These are phyloP conservation scores for Octonoba sinensis DNA, from an alignment of 2,888 invertebrate genomes.

Conservation along the genomic window DNA sequence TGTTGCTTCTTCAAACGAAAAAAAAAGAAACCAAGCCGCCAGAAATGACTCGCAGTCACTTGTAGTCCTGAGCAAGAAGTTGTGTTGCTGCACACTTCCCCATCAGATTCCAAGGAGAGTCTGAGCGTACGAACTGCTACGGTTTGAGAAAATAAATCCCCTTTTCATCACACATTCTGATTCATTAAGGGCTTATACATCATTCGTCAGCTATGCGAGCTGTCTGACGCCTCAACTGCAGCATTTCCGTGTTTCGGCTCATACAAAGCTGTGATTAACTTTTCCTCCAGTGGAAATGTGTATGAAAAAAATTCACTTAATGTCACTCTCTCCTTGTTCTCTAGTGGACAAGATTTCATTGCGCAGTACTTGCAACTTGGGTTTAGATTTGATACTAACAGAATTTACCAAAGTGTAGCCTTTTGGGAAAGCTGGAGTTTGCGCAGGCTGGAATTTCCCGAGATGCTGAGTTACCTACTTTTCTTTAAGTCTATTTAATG, in stretches of 20 bases:
- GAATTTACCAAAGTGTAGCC: conserved; percentile 62
- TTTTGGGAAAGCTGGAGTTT: conserved; percentile 45
- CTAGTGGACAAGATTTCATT: conserved; percentile 37
- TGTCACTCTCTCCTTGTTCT: conserved; percentile 57
- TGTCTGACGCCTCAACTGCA: conserved; percentile 9
- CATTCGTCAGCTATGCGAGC: conserved; percentile 24
- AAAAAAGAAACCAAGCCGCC: conserved; percentile 88
- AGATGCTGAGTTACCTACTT: conserved; percentile 11
- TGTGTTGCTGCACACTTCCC: conserved; percentile 64
- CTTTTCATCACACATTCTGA: conserved; percentile 40
- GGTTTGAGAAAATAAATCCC: conserved; percentile 44
- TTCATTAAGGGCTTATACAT: conserved; percentile 35
- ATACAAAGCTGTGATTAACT: conserved; percentile 62
- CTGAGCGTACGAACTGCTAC: conserved; percentile 63
- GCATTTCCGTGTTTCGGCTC: conserved; percentile 41
- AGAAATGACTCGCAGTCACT: conserved; percentile 65
- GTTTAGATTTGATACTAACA: conserved; percentile 64
- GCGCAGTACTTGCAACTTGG: conserved; percentile 54
- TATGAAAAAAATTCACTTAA: conserved; percentile 31
- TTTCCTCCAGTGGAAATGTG: conserved; percentile 25
- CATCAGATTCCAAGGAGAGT: conserved; percentile 64
- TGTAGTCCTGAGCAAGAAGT: conserved; percentile 65
- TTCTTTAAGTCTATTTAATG: conserved; percentile 9
- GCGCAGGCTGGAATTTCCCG: conserved; percentile 20
- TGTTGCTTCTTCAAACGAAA: conserved; percentile 99